phyloP scores from a whole-genome alignment of 30 jellyfish, hydroid and myxozoan species.

The Pelagia noctiluca region DNA sequence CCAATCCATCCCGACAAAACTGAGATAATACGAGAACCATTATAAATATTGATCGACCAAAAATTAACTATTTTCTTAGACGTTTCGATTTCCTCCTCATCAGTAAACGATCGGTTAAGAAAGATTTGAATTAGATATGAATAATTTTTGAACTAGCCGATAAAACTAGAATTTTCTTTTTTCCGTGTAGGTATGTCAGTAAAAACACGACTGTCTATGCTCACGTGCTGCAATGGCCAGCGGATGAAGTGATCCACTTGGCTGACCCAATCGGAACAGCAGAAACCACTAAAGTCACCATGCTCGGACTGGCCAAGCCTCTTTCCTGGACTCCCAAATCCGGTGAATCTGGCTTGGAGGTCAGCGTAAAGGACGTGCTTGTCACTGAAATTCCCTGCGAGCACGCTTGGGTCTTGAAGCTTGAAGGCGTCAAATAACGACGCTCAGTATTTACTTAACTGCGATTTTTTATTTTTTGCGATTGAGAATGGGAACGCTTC shows the following conservation, averaged over 20 bases:
- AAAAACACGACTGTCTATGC: constrained; percentile 70
- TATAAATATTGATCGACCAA: too few relatives aligned
- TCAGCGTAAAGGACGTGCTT: constrained; percentile 45
- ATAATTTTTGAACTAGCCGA: too few relatives aligned
- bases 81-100: too few relatives aligned
- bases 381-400: constrained; percentile 46
- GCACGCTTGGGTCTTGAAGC: constrained; percentile 67
- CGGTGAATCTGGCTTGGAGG: constrained; percentile 52
- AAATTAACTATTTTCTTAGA: too few relatives aligned
- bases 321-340: constrained; percentile 42
- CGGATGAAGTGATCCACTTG: constrained; percentile 24
- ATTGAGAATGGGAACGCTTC: too few relatives aligned
- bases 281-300: constrained; percentile 34
- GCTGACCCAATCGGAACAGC: constrained; percentile 57
- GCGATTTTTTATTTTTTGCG: too few relatives aligned
- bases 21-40: too few relatives aligned
- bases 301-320: constrained; percentile 61
- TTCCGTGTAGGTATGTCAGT: constrained; percentile 67
- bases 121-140: too few relatives aligned
- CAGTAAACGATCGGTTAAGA: too few relatives aligned
- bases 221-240: constrained; percentile 79
- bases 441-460: too few relatives aligned
- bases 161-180: too few relatives aligned
- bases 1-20: too few relatives aligned
- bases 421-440: constrained; percentile 28